Evolutionary conservation across 2,797 vertebrate genomes (phyloP).

Genomic region (Podargus strigoides): DNA sequence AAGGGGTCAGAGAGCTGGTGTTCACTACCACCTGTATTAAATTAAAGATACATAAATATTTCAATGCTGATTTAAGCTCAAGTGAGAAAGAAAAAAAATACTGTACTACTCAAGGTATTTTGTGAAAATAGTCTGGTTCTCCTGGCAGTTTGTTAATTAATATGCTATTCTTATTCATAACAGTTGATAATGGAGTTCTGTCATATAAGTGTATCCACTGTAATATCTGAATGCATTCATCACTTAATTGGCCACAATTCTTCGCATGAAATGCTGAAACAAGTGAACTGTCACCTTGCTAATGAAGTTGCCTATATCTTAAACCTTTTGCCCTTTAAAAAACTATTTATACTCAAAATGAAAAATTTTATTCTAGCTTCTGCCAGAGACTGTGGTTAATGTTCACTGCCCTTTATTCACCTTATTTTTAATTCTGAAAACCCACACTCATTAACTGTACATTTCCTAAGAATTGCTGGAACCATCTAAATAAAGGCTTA

Average conservation of each 20-base stretch:
- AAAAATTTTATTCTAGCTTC: slow-evolving; percentile 38
- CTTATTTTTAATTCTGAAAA: slow-evolving; percentile 58
- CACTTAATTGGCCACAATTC: slow-evolving; percentile 30
- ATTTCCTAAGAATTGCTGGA: slow-evolving; percentile 29
- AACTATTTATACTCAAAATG: slow-evolving; percentile 41
- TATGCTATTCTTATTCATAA: slow-evolving; percentile 13
- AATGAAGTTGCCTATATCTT: slow-evolving; percentile 48
- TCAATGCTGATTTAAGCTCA: not conserved
- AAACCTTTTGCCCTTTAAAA: slow-evolving; percentile 41
- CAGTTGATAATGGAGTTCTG: slow-evolving; percentile 14
- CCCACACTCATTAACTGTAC: slow-evolving; percentile 21
- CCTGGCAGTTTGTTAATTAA: slow-evolving; percentile 8
- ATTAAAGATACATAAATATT: not conserved
- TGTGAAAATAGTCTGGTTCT: not conserved
- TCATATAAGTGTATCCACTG: not conserved
- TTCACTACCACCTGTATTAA: not conserved
- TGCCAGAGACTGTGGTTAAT: slow-evolving; percentile 47
- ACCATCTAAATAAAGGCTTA: slow-evolving; percentile 25
- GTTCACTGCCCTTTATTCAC: slow-evolving; percentile 49
- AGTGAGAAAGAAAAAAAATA: not conserved
- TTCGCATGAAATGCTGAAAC: slow-evolving; percentile 48
- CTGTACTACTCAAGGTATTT: not conserved
- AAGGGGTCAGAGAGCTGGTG: not conserved
- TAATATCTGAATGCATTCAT: slow-evolving; percentile 24
- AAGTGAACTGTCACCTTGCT: slow-evolving; percentile 57